phyloP scores from a whole-genome alignment of 1,140 invertebrate genomes.

The Camponotus floridanus region DNA sequence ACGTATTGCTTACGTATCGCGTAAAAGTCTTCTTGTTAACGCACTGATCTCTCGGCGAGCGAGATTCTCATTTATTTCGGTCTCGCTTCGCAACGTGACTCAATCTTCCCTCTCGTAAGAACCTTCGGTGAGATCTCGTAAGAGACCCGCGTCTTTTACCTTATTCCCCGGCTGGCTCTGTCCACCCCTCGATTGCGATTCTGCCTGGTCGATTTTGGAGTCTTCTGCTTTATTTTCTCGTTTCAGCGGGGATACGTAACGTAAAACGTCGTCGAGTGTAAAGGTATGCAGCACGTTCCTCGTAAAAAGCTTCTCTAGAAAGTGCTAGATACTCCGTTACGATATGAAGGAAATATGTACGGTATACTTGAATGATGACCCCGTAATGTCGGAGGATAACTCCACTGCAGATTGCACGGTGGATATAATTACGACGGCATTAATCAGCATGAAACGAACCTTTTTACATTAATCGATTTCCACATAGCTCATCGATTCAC shows the following conservation, averaged over 20 bases:
- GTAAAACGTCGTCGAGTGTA: background rate
- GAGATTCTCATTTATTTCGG: constrained; percentile 64
- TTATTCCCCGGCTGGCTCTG: background rate
- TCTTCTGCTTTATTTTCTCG: constrained; percentile 8
- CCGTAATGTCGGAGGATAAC: constrained; percentile 19
- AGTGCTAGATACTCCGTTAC: constrained; percentile 6
- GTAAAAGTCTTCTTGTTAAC: constrained; percentile 27
- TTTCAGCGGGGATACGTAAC: constrained; percentile 23
- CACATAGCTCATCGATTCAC: background rate
- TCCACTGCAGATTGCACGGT: background rate
- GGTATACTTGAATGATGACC: constrained; percentile 25
- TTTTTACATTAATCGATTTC: constrained; percentile 12
- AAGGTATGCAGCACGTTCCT: background rate
- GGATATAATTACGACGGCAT: background rate
- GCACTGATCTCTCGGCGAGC: constrained; percentile 49
- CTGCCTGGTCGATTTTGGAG: constrained; percentile 12
- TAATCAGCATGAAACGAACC: constrained; percentile 18
- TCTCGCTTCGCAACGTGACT: constrained; percentile 62
- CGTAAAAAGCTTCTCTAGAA: constrained; percentile 7
- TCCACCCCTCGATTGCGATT: constrained; percentile 26
- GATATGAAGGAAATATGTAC: constrained; percentile 1
- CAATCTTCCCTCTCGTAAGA: constrained; percentile 60
- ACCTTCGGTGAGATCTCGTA: background rate
- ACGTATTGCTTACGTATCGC: constrained; percentile 12
- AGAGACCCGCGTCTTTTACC: background rate